A percentile compares a stretch with the other conserved stretches of the same genome.
These are phyloP conservation scores for Sphenodon punctatus DNA, from an alignment of 2,797 vertebrate genomes.

Conservation along the genomic window DNA sequence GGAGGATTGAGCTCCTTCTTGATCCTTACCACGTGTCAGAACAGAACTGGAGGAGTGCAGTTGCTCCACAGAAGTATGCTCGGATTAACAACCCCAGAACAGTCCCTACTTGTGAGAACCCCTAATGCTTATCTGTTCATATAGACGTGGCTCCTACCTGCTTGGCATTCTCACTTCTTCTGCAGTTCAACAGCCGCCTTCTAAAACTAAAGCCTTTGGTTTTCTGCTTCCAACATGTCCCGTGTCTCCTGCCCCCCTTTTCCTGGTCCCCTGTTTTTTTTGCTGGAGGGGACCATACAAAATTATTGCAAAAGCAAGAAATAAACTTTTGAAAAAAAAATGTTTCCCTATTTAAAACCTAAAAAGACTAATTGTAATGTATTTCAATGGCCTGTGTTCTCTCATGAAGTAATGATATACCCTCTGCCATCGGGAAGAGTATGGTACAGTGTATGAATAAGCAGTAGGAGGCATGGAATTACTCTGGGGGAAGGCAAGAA, in stretches of 20 bases:
- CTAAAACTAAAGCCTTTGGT: neutral
- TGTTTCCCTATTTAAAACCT: constrained; percentile 10
- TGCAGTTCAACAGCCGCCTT: neutral
- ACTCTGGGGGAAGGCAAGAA: constrained; percentile 21
- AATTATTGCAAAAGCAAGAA: constrained; percentile 24
- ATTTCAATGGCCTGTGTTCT: constrained; percentile 33
- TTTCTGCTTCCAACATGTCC: neutral
- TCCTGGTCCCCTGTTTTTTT: too few relatives aligned
- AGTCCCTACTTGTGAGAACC: too few relatives aligned
- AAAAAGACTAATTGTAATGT: constrained; percentile 33
- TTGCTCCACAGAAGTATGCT: too few relatives aligned
- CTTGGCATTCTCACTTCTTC: neutral
- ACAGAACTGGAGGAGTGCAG: too few relatives aligned
- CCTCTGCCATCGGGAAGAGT: neutral
- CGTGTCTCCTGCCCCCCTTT: too few relatives aligned
- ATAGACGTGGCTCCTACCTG: neutral
- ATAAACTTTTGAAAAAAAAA: constrained; percentile 36
- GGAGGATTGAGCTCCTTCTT: too few relatives aligned
- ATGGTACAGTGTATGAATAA: constrained; percentile 50
- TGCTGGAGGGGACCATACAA: neutral
- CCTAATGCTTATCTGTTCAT: neutral
- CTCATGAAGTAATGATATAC: constrained; percentile 4
- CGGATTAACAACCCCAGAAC: too few relatives aligned
- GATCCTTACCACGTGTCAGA: too few relatives aligned
- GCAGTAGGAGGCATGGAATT: constrained; percentile 59